These are phyloP conservation scores for Mixornis gularis DNA, from an alignment of 2,113 vertebrate species.

Conservation along the genomic window DNA sequence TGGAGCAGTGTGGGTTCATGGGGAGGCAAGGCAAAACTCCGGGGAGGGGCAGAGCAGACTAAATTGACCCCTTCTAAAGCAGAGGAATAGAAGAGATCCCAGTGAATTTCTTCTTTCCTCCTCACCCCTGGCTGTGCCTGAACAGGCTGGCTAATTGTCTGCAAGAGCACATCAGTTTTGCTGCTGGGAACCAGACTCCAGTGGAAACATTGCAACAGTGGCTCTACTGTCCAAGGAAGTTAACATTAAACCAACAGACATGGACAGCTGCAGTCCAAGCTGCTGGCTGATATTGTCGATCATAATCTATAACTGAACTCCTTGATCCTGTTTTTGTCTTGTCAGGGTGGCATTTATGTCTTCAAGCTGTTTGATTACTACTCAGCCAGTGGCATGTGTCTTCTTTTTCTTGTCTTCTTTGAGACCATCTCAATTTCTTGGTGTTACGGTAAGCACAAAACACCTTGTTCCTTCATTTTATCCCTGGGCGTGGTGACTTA, in stretches of 20 bases:
- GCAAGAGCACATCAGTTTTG: neutral
- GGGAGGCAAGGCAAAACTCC: neutral
- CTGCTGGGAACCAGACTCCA: neutral
- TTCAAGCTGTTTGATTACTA: conserved; percentile 95
- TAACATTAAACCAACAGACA: neutral
- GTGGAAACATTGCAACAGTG: neutral
- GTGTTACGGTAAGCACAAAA: conserved; percentile 80
- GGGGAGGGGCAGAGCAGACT: neutral
- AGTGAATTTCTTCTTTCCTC: neutral
- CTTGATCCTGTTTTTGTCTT: conserved; percentile 29
- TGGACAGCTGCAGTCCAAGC: neutral
- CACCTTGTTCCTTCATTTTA: neutral
- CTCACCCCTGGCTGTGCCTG: neutral
- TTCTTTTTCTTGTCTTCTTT: conserved; percentile 90
- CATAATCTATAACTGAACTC: neutral
- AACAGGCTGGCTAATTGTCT: neutral
- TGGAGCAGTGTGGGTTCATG: neutral
- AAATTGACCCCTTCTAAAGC: neutral
- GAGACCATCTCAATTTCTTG: conserved; percentile 89
- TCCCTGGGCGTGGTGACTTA: neutral
- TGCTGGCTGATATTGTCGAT: rapidly evolving
- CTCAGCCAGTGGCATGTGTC: conserved; percentile 90
- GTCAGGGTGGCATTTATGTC: conserved; percentile 86
- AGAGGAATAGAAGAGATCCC: neutral
- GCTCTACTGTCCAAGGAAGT: neutral